phyloP scores from a whole-genome alignment of 1,140 invertebrate species.

The Pentalonia nigronervosa region DNA sequence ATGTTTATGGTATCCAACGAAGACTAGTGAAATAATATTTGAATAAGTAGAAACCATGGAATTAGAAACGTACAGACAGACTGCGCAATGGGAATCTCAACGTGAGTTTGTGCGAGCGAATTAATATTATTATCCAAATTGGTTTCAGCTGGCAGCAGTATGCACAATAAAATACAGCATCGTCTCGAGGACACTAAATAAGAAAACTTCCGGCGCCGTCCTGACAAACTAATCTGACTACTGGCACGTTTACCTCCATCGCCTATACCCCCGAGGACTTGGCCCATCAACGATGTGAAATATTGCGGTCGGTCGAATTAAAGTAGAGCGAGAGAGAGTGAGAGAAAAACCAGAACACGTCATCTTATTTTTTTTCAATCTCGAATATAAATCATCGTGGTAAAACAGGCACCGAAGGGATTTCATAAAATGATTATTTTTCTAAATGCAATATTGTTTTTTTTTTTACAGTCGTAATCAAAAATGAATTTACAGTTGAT shows the following conservation, averaged over 20 bases:
- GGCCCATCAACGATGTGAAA: constrained; percentile 51
- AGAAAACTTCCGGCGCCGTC: constrained; percentile 43
- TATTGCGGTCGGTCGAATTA: constrained; percentile 51
- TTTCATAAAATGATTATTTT: constrained; percentile 49
- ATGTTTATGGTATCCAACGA: constrained; percentile 1
- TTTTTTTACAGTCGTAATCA: constrained; percentile 13
- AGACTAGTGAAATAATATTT: constrained; percentile 26
- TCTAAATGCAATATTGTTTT: constrained; percentile 35
- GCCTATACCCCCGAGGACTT: constrained; percentile 30
- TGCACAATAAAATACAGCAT: constrained; percentile 51
- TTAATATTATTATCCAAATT: constrained; percentile 54
- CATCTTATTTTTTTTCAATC: constrained; percentile 49
- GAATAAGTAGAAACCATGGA: constrained; percentile 11
- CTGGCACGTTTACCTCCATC: constrained; percentile 44
- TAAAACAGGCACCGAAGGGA: constrained; percentile 43
- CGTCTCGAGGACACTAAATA: constrained; percentile 54
- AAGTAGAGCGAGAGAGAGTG: constrained; percentile 20
- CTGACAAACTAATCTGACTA: constrained; percentile 56
- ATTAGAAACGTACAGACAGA: constrained; percentile 16
- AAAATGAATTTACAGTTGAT: constrained; percentile 45
- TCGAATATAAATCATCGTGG: constrained; percentile 39
- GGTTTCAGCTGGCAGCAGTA: constrained; percentile 19
- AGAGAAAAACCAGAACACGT: constrained; percentile 46
- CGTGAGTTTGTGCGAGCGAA: constrained; percentile 12
- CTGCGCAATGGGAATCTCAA: background rate